Base-by-base conservation (phyloP, 2,888 invertebrate species). In the Bombyx huttoni region DNA sequence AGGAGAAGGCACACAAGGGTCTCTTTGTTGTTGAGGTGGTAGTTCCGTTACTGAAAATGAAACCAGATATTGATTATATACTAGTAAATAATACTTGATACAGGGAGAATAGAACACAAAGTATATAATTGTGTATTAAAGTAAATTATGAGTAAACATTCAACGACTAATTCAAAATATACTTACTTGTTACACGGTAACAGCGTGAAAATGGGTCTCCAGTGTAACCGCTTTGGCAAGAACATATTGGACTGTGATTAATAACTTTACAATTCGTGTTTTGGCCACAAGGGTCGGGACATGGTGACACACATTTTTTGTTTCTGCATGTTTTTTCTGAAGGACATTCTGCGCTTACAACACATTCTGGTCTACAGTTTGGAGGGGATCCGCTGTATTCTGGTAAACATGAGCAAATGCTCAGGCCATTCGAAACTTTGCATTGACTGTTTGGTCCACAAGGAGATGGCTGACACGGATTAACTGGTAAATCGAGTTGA, bases 311-410 rank as follows among this genome's bases (percentile, higher is more conserved):
- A 73, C 94, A 94, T 79, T 92, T 93, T 64, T 91, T 91, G 68
- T 91, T 91, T 51, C 91, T 80, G 69, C 94, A 94, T 34, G 92
- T 91, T 75, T 90, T 90, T 55, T 91, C 89, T 45, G 87, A 75
- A 1, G 91, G 70, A 68, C 94, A 93, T 76, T 93, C 93, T 33
- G 92, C 85, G 65, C 92, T 93, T 13, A 92, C 90, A n/a, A 91
- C 90, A 77, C 93, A 93, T 77, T 93, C 92, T n/a, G 93, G 93
- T 62, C 93, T 87, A 68, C 93, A 94, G 63, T 91, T 90, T 53
- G 93, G 93, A 50, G 94, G 93, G 53, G 91, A 89, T 14, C 94
- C 94, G 50, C 87, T 82, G 63, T 91, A 93, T 55, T 90, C 91
- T 10, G 92, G 91, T 55, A 93, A 76, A 71, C 94, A 94, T 3